Conservation (phyloP, 2,888 invertebrate genomes). For the Cyaniris semiargus region DNA sequence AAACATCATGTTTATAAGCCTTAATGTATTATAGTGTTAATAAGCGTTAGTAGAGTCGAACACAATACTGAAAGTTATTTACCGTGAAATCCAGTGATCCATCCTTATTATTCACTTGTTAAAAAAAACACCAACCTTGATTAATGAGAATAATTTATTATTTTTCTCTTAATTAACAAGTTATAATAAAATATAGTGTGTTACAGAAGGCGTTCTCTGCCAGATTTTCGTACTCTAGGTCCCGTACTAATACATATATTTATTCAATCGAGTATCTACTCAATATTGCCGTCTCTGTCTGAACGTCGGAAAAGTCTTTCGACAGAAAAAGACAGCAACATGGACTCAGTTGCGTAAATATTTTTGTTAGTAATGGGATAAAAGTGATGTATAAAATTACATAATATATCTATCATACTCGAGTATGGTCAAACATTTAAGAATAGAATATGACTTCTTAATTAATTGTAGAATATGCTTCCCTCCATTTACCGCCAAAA, state of each 20-base stretch:
- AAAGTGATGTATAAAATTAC: conserved; percentile 27
- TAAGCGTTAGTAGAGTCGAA: conserved; percentile 41
- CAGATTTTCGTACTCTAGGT: not conserved
- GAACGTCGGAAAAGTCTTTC: not conserved
- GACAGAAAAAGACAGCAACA: not conserved
- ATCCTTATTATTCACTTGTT: conserved; percentile 28
- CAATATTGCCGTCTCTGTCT: not conserved
- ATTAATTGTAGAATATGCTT: conserved; percentile 9
- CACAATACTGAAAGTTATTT: conserved; percentile 45
- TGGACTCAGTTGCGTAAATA: not conserved
- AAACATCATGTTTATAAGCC: conserved; percentile 25
- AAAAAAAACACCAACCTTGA: conserved; percentile 35
- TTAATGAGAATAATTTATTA: conserved; percentile 35
- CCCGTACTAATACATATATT: not conserved
- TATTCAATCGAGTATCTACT: not conserved
- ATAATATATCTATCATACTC: conserved; percentile 12
- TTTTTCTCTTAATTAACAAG: conserved; percentile 33
- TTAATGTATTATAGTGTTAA: conserved; percentile 35
- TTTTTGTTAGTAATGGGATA: not conserved
- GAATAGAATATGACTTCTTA: conserved; percentile 26
- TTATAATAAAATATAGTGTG: conserved; percentile 32
- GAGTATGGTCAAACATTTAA: conserved; percentile 14
- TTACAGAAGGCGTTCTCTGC: conserved; percentile 32
- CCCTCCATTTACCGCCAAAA: conserved; percentile 15
- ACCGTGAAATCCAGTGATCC: conserved; percentile 44